A percentile compares a stretch with the other conserved stretches of the same genome.
Evolutionary conservation across 1,140 invertebrate genomes (phyloP).

Genomic region (Acromyrmex heyeri): DNA sequence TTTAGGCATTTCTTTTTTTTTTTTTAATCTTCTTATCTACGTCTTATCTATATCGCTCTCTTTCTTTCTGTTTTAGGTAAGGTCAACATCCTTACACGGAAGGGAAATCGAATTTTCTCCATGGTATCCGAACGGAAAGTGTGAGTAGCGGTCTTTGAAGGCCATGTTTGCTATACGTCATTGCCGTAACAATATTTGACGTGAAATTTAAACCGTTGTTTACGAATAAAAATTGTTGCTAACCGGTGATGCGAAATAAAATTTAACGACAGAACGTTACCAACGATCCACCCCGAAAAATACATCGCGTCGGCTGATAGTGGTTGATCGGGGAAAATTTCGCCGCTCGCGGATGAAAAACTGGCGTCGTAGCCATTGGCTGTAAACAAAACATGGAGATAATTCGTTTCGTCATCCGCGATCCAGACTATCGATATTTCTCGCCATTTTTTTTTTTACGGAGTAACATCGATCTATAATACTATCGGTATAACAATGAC

Average conservation of each 20-base stretch:
- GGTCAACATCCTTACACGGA: neutral
- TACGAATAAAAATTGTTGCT: conserved; percentile 48
- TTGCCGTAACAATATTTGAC: conserved; percentile 34
- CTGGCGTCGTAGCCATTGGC: conserved; percentile 46
- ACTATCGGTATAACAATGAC: conserved; percentile 52
- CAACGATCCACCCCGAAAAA: conserved; percentile 7
- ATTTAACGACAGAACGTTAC: conserved; percentile 32
- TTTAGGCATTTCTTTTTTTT: neutral
- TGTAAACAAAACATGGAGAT: conserved; percentile 55
- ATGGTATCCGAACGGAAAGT: neutral
- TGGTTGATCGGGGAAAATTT: conserved; percentile 45
- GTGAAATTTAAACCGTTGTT: conserved; percentile 48
- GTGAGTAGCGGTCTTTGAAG: conserved; percentile 7
- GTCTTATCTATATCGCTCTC: neutral
- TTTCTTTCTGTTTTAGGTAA: conserved; percentile 25
- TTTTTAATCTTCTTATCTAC: neutral
- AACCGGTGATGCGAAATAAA: conserved; percentile 44
- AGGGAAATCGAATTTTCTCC: conserved; percentile 29
- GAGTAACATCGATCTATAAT: conserved; percentile 50
- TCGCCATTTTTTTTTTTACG: conserved; percentile 26
- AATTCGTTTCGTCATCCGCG: conserved; percentile 53
- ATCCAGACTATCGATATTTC: conserved; percentile 39
- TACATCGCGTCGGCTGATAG: conserved; percentile 17
- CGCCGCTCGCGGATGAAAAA: conserved; percentile 47
- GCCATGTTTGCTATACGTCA: neutral